phyloP scores from a whole-genome alignment of 2,113 vertebrate species.

The Callospermophilus lateralis region DNA sequence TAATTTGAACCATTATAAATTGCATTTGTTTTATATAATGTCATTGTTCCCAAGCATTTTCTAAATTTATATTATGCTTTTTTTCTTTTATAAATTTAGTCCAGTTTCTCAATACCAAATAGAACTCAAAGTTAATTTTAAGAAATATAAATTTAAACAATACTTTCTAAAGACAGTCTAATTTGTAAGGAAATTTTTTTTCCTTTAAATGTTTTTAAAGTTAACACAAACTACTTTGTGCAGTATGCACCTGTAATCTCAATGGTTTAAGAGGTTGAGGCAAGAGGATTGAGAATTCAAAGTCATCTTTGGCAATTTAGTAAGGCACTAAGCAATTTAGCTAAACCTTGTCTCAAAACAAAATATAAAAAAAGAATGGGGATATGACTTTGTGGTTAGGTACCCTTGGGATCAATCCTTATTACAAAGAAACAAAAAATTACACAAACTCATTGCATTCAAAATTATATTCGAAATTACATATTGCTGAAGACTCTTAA shows the following conservation, averaged over 20 bases:
- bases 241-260: no score
- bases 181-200: neutral
- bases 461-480: neutral
- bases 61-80: neutral
- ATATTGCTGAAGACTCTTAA: neutral
- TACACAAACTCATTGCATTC: neutral
- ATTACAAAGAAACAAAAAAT: no score
- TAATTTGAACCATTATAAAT: neutral
- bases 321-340: no score
- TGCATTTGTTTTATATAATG: neutral
- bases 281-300: no score
- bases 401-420: no score
- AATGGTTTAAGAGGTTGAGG: no score
- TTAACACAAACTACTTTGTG: no score
- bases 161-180: neutral
- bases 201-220: neutral
- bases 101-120: neutral
- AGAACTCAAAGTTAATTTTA: neutral
- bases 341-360: no score
- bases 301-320: no score
- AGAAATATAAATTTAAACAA: neutral
- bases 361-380: no score
- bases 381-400: no score
- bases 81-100: neutral
- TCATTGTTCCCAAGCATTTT: neutral